Conservation (phyloP, 1,140 invertebrate genomes). For the Sipha flava region DNA sequence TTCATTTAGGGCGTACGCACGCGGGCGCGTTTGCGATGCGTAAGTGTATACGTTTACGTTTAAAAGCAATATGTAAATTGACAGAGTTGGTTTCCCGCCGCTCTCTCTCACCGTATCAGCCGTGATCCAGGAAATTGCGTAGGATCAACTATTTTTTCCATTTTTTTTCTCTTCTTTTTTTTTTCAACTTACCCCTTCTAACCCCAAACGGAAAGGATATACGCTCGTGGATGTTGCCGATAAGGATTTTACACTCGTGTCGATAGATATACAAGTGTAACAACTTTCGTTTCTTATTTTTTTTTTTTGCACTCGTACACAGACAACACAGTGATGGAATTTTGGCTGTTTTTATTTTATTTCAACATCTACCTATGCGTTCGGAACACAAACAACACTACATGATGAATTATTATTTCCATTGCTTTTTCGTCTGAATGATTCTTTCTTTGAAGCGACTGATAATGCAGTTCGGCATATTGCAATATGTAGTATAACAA, state of each 20-base stretch:
- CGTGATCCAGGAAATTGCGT: neutral
- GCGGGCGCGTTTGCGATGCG: neutral
- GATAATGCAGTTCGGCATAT: too few relatives aligned
- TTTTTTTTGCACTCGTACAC: too few relatives aligned
- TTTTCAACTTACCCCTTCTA: too few relatives aligned
- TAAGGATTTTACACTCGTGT: neutral
- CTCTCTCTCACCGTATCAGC: neutral
- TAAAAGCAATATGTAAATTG: constrained; percentile 1
- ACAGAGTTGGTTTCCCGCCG: neutral
- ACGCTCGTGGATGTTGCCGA: neutral
- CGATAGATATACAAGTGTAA: neutral
- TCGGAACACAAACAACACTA: too few relatives aligned
- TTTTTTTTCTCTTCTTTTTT: neutral
- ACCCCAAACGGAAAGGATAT: neutral
- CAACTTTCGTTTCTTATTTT: too few relatives aligned
- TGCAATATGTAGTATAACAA: too few relatives aligned
- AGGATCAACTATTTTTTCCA: neutral
- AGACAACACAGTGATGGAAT: too few relatives aligned
- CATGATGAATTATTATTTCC: too few relatives aligned
- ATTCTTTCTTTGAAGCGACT: too few relatives aligned
- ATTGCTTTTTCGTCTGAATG: too few relatives aligned
- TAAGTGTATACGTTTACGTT: neutral
- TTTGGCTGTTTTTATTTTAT: too few relatives aligned
- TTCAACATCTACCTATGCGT: too few relatives aligned
- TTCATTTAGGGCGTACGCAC: neutral